These are phyloP conservation scores for Drosophila testacea DNA, from an alignment of 2,888 invertebrate species.

Conservation along the genomic window DNA sequence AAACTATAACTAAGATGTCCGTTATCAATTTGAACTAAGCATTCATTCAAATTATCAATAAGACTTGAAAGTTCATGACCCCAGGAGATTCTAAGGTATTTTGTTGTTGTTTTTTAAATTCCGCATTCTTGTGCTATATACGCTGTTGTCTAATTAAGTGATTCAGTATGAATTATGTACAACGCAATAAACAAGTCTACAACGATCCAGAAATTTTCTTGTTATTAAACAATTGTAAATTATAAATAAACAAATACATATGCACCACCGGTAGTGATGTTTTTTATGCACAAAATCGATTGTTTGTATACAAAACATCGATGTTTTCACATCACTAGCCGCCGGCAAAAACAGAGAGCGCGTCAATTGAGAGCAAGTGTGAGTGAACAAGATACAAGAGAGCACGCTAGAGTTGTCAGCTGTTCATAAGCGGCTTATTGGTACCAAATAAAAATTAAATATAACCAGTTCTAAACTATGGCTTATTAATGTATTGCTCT, in stretches of 20 bases:
- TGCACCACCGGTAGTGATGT: slow-evolving; percentile 59
- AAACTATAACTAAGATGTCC: not conserved
- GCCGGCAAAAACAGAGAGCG: slow-evolving; percentile 76
- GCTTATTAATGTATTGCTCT: too few relatives aligned
- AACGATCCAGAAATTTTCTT: not conserved
- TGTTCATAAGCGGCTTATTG: slow-evolving; percentile 34
- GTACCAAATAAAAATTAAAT: not conserved
- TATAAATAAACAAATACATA: slow-evolving; percentile 75
- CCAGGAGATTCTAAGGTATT: not conserved
- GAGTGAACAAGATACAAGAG: slow-evolving; percentile 7
- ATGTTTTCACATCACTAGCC: not conserved
- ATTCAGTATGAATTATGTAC: not conserved
- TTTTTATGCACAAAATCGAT: too few relatives aligned
- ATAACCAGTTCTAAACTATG: too few relatives aligned
- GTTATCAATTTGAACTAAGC: not conserved
- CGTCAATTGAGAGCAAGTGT: slow-evolving; percentile 19
- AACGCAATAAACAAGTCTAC: not conserved
- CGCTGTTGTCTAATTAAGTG: not conserved
- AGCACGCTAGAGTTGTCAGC: slow-evolving; percentile 56
- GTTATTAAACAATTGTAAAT: slow-evolving; percentile 57
- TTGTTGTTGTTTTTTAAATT: not conserved
- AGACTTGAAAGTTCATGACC: not conserved
- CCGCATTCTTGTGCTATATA: not conserved
- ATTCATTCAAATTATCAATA: not conserved
- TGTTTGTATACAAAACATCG: too few relatives aligned